Percentiles rank a stretch among this genome's conserved stretches.
phyloP scores from a whole-genome alignment of 2,797 vertebrate species.

The Eupleurogrammus muticus region DNA sequence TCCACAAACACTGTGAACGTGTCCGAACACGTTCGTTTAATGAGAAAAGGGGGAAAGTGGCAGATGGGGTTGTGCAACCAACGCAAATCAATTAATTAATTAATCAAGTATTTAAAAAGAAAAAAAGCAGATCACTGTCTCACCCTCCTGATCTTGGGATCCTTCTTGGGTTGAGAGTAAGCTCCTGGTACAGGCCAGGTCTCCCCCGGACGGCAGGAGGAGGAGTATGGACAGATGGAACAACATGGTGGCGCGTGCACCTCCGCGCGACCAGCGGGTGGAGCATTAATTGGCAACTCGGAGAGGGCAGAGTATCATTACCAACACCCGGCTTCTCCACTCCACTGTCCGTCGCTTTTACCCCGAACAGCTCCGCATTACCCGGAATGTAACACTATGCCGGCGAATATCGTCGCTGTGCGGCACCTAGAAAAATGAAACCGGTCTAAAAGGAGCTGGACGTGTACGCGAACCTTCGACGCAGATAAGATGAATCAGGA shows the following conservation, averaged over 20 bases:
- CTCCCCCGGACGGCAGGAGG: conserved; percentile 65
- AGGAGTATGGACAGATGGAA: conserved; percentile 68
- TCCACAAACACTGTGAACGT: conserved; percentile 86
- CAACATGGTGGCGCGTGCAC: conserved; percentile 72
- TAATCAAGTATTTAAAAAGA: too few species aligned
- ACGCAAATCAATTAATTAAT: too few species aligned
- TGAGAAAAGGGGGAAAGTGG: too few species aligned
- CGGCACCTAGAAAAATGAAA: conserved; percentile 20
- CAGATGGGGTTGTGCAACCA: background rate
- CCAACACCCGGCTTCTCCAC: background rate
- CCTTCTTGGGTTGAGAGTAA: conserved; percentile 29
- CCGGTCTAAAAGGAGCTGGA: background rate
- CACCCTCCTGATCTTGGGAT: conserved; percentile 65
- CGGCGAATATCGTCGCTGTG: background rate
- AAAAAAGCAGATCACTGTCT: conserved; percentile 2
- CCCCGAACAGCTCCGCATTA: background rate
- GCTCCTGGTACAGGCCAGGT: conserved; percentile 62
- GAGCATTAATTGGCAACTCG: conserved; percentile 18
- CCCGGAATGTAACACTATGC: background rate
- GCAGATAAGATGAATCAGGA: conserved; percentile 47
- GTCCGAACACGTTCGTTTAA: background rate
- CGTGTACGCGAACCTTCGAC: conserved; percentile 27
- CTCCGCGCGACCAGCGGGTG: conserved; percentile 47
- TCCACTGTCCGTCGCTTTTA: background rate
- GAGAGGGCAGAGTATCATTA: conserved; percentile 13